Percentiles rank a stretch among this genome's conserved stretches.
Conservation (phyloP, 2,113 vertebrate genomes). For the Macquaria ambigua region DNA sequence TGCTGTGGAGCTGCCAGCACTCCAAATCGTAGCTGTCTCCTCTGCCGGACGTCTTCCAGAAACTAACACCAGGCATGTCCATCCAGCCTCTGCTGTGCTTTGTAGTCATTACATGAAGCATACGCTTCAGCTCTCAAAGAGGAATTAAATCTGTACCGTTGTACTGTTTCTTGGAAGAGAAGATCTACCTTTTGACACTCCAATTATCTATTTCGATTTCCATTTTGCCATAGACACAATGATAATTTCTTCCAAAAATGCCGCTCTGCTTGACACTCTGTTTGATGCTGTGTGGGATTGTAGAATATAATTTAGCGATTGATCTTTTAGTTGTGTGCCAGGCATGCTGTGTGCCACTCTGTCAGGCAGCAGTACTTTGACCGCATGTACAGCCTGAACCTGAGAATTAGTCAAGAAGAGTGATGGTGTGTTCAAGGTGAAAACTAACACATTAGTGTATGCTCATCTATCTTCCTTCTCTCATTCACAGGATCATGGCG, state of each 20-base stretch:
- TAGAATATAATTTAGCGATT: constrained; percentile 58
- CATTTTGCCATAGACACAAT: constrained; percentile 6
- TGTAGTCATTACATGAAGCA: constrained; percentile 30
- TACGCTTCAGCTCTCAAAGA: background rate
- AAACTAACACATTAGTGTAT: constrained; percentile 76
- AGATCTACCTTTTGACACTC: background rate
- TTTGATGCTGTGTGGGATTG: constrained; percentile 13
- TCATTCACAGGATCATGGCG: constrained; percentile 45
- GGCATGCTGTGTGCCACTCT: constrained; percentile 43
- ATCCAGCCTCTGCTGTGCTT: constrained; percentile 12
- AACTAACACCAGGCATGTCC: constrained; percentile 43
- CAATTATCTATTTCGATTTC: constrained; percentile 20
- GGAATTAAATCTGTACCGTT: constrained; percentile 38
- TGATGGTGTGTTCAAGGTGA: constrained; percentile 80
- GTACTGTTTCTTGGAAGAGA: constrained; percentile 8
- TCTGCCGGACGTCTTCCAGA: constrained; percentile 18
- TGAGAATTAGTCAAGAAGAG: constrained; percentile 80
- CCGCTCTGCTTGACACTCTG: constrained; percentile 12
- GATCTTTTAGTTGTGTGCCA: constrained; percentile 58
- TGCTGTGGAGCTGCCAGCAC: constrained; percentile 33
- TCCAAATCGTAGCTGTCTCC: constrained; percentile 38
- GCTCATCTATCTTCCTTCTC: constrained; percentile 72
- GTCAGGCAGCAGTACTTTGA: constrained; percentile 48
- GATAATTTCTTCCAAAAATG: constrained; percentile 23
- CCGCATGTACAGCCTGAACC: constrained; percentile 46